Evolutionary conservation across 2,888 invertebrate genomes (phyloP), one percentile per base, ranked within the genome.

Genomic region (Trachelus troglodyta): DNA sequence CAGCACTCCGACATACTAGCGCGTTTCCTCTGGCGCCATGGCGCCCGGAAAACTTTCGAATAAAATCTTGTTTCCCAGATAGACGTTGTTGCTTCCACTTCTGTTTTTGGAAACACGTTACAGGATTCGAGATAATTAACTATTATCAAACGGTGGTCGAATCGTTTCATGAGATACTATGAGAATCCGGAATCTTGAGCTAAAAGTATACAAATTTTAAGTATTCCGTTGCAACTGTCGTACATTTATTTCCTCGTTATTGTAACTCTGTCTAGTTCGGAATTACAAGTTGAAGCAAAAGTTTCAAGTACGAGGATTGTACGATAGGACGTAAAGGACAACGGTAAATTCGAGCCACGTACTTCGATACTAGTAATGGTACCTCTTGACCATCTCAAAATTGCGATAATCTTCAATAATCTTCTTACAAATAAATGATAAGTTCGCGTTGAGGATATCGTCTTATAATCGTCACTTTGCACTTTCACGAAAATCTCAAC

Each of bases 31-130:
- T 56, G 56, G 56, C 56, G 56, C 56, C 56, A 56, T 35, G 77
- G 33, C 35, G 40, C 31, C 75, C 74, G 69, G 73, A 77, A 79
- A 86, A 86, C 85, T 85, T 83, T 84, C 75, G 76, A 77, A 81
- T 76, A 82, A 84, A 87, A 87, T 84, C 84, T 84, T 79, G 83
- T 86, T 86, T 85, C 76, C 74, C 76, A 73, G 69, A 74, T 33
- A 30, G 69, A 69, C 23, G 75, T 71, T 56, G 15, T 2, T 71
- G 6, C 71, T 33, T 31, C 33, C 71, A 71, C 9, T 34, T 71
- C 31, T 31, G 12, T 34, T 71, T 71, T 34, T 23, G 12, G 33
- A 33, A 31, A 34, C 71, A 34, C 71, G 31, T 56, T 56, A 23
- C 23, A 9, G 23, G 56, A 23, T 56, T 23, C 23, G 6, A 56